These are phyloP conservation scores for Thera obeliscata DNA, from an alignment of 2,888 invertebrate species.

Conservation along the genomic window DNA sequence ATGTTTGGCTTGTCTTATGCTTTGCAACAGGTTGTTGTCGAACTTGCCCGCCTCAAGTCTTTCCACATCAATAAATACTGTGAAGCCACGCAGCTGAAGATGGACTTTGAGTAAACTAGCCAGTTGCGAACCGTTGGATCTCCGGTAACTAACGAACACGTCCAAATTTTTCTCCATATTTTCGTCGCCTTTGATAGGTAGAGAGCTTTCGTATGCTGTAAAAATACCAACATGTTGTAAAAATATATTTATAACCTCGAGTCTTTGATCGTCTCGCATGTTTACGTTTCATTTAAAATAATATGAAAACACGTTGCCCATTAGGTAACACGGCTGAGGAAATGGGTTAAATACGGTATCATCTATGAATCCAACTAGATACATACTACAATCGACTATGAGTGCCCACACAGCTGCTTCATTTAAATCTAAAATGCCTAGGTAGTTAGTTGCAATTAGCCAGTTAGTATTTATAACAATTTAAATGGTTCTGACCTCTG, in stretches of 20 bases:
- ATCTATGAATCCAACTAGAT: background rate
- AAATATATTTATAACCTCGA: slow-evolving; percentile 26
- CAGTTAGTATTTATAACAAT: background rate
- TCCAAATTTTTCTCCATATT: slow-evolving; percentile 95
- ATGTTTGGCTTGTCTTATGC: slow-evolving; percentile 98
- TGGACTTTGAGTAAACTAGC: slow-evolving; percentile 98
- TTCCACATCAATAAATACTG: slow-evolving; percentile 99
- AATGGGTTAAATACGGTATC: background rate
- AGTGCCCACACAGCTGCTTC: background rate
- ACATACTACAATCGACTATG: background rate
- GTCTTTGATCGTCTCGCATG: slow-evolving; percentile 37
- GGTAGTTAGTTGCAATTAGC: background rate
- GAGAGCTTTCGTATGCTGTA: slow-evolving; percentile 86
- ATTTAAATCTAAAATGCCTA: background rate
- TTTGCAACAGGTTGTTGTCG: slow-evolving; percentile 98
- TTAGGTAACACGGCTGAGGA: background rate
- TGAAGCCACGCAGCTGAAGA: slow-evolving; percentile 96
- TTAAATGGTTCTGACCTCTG: slow-evolving; percentile 77
- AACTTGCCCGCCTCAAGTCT: slow-evolving; percentile 99
- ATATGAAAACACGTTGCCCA: slow-evolving; percentile 25
- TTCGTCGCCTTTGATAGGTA: slow-evolving; percentile 88
- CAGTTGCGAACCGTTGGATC: slow-evolving; percentile 98
- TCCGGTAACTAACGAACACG: slow-evolving; percentile 98
- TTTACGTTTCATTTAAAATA: slow-evolving; percentile 33
- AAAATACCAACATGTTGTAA: slow-evolving; percentile 40